These are phyloP conservation scores for Hyppa rectilinea DNA, from an alignment of 2,888 invertebrate species.

Conservation along the genomic window DNA sequence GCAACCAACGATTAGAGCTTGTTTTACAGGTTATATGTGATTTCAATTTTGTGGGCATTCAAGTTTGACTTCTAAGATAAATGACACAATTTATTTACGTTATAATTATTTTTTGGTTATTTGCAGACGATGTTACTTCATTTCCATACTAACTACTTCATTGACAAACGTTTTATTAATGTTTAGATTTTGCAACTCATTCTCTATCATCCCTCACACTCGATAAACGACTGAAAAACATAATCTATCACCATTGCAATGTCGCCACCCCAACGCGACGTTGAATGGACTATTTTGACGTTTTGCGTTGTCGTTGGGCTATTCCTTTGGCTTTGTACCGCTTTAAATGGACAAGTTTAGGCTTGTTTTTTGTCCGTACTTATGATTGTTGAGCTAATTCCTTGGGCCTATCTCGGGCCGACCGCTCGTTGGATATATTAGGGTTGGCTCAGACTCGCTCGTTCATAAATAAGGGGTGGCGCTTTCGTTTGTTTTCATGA, in stretches of 20 bases:
- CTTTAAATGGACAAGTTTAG: constrained; percentile 53
- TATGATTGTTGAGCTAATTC: constrained; percentile 65
- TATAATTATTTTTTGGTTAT: not conserved
- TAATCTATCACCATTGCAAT: constrained; percentile 44
- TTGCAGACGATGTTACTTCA: not conserved
- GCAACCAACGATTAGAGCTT: not conserved
- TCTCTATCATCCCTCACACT: constrained; percentile 1
- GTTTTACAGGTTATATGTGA: not conserved
- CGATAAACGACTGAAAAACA: constrained; percentile 32
- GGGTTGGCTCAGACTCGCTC: constrained; percentile 37
- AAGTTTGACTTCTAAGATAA: not conserved
- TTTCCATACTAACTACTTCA: too few species aligned
- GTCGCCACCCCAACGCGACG: constrained; percentile 15
- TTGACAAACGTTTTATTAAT: not conserved
- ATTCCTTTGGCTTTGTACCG: constrained; percentile 60
- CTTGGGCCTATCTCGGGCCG: constrained; percentile 62
- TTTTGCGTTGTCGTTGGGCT: constrained; percentile 41
- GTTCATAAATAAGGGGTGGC: constrained; percentile 57
- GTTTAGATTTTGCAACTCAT: not conserved
- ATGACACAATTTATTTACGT: not conserved
- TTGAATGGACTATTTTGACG: constrained; percentile 56
- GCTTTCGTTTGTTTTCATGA: constrained; percentile 48
- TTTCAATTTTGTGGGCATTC: not conserved
- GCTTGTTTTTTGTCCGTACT: constrained; percentile 62
- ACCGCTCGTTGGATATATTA: constrained; percentile 61